Percentiles rank a stretch among this genome's conserved stretches.
phyloP scores from a whole-genome alignment of 2,113 vertebrate species.

The Nesogale talazaci region DNA sequence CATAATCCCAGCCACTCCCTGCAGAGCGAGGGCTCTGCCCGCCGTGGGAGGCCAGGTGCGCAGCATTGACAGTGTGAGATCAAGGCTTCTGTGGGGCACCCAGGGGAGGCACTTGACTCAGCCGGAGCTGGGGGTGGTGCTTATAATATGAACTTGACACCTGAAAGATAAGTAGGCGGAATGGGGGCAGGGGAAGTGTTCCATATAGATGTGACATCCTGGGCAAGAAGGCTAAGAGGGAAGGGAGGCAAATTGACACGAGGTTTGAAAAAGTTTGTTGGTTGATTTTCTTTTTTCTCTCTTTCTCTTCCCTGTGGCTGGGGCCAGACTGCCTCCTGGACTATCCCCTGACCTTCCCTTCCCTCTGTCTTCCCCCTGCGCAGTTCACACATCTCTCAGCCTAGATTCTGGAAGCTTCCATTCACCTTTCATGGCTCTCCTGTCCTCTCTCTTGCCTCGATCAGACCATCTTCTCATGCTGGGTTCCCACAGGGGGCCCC shows the following conservation, averaged over 20 bases:
- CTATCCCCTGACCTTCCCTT: neutral
- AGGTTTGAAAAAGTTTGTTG: neutral
- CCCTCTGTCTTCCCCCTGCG: neutral
- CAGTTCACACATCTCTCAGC: too few species aligned
- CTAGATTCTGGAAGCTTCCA: too few species aligned
- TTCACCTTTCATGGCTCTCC: neutral
- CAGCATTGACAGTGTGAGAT: neutral
- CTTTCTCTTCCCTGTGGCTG: too few species aligned
- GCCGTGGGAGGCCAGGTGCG: neutral
- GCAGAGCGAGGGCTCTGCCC: too few species aligned
- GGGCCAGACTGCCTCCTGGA: neutral
- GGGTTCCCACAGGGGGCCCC: neutral
- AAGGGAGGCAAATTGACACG: neutral
- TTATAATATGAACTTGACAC: neutral
- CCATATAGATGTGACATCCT: constrained; percentile 51
- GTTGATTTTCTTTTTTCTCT: too few species aligned
- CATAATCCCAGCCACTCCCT: neutral
- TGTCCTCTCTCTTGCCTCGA: neutral
- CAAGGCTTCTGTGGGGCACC: neutral
- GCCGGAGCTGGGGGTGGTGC: neutral
- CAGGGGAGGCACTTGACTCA: neutral
- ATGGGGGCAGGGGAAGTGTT: neutral
- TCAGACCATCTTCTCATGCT: neutral
- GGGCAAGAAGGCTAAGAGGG: neutral
- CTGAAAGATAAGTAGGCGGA: neutral